Percentiles rank a stretch among this genome's conserved stretches.
Evolutionary conservation across 2,113 vertebrate genomes (phyloP).

Genomic region (Rissa tridactyla): DNA sequence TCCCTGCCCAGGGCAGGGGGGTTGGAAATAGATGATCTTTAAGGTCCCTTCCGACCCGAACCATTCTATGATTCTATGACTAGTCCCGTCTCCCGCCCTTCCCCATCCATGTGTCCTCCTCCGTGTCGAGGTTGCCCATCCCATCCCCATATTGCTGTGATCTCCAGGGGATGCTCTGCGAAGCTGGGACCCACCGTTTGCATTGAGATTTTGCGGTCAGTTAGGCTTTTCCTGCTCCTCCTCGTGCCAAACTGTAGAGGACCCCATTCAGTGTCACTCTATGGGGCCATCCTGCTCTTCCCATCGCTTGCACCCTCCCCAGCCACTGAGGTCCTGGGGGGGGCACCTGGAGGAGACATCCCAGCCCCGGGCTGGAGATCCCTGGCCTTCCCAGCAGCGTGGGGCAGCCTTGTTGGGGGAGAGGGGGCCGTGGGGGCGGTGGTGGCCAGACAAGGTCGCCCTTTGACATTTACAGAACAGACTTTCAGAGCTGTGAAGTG

Average conservation of each 20-base stretch:
- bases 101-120: neutral
- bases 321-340: neutral
- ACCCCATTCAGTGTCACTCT: neutral
- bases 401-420: neutral
- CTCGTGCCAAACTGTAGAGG: fast-evolving
- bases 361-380: neutral
- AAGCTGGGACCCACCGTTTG: neutral
- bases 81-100: neutral
- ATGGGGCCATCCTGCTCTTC: neutral
- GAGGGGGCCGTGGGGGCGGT: neutral
- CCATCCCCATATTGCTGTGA: neutral
- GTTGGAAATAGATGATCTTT: neutral
- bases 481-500: constrained; percentile 60
- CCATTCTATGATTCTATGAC: neutral
- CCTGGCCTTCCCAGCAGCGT: neutral
- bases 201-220: neutral
- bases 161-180: neutral
- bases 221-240: neutral
- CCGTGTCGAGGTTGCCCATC: neutral
- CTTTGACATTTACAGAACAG: constrained; percentile 64
- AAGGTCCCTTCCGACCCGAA: neutral
- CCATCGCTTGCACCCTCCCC: neutral
- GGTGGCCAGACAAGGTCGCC: constrained; percentile 44
- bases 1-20: neutral
- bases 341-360: neutral